phyloP scores from a whole-genome alignment of 2,888 invertebrate genomes.

The Xanthorhoe spadicearia region DNA sequence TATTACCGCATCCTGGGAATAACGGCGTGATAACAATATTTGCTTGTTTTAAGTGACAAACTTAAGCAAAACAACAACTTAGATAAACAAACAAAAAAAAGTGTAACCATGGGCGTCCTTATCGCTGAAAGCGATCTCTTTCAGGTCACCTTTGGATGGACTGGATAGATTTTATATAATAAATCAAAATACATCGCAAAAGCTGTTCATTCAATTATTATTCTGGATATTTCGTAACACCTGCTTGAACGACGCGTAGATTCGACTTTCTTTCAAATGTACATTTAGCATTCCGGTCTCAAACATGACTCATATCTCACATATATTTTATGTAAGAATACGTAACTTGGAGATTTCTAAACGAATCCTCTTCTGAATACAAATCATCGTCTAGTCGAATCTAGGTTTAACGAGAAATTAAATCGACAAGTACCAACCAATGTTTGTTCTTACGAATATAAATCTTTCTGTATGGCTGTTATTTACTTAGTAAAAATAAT shows the following conservation, averaged over 20 bases:
- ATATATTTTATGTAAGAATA: slow-evolving; percentile 45
- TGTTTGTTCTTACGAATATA: too few relatives aligned
- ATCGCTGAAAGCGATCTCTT: too few relatives aligned
- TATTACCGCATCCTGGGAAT: too few relatives aligned
- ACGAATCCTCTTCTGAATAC: slow-evolving; percentile 40
- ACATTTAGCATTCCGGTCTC: slow-evolving; percentile 48
- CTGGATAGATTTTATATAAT: too few relatives aligned
- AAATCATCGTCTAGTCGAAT: slow-evolving; percentile 16
- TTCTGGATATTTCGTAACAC: slow-evolving; percentile 14
- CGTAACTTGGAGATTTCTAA: slow-evolving; percentile 48
- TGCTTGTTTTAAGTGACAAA: too few relatives aligned
- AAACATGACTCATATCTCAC: slow-evolving; percentile 53
- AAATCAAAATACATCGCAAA: background rate
- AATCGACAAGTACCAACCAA: background rate
- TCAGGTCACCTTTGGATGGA: too few relatives aligned
- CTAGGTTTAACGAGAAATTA: background rate
- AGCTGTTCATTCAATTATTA: background rate
- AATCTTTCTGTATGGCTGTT: too few relatives aligned
- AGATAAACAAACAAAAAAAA: too few relatives aligned
- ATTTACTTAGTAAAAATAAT: too few relatives aligned
- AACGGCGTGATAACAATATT: too few relatives aligned
- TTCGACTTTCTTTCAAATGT: slow-evolving; percentile 29
- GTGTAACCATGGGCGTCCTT: too few relatives aligned
- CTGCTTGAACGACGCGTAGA: slow-evolving; percentile 3
- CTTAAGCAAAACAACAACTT: too few relatives aligned